Base-by-base conservation (phyloP, 2,888 invertebrate species). In the Microctonus hyperodae region DNA sequence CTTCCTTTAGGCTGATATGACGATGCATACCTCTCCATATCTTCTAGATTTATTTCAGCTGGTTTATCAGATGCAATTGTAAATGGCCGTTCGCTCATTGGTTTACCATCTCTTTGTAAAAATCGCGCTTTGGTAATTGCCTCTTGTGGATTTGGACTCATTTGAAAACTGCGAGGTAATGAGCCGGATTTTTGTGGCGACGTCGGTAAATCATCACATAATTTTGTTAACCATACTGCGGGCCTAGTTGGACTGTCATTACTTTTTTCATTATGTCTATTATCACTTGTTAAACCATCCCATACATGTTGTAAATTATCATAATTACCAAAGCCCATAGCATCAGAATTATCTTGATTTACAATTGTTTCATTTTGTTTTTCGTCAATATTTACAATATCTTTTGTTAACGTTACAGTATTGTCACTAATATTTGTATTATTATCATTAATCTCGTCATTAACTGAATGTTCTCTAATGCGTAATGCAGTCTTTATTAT, bases 91-190 rank as follows among this genome's bases (percentile, higher is more conserved):
- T 90, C 90, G 5, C 86, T 88, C 84, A 89, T 86, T 0, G 88
- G 88, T 78, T 88, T 89, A 0, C 89, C 89, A 58, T 89, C 88
- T 75, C 88, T 85, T 64, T 88, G 89, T 10, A 89, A 77, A 75
- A 88, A 89, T 1, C 80, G 74, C 3, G 79, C 77, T 68, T 84
- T 81, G 37, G 80, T 78, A 79, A 77, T 84, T 5, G 61, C 86
- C 44, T 87, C 86, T 72, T 85, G 87, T 62, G 86, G 86, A 74
- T 87, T 87, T 2, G 89, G 86, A 51, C 87, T 85, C 31, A 90
- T 87, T 83, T 92, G 92, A 75, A 93, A 93, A 76, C 92, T 92
- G 74, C 93, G 86, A 0, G 93, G 93, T 64, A 93, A 81, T 0
- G 93, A 93, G 23, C 92, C 93, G 13, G 92, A 90, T 81, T 93